Conservation (phyloP, 2,797 vertebrate genomes). For the Urocyon cinereoargenteus region DNA sequence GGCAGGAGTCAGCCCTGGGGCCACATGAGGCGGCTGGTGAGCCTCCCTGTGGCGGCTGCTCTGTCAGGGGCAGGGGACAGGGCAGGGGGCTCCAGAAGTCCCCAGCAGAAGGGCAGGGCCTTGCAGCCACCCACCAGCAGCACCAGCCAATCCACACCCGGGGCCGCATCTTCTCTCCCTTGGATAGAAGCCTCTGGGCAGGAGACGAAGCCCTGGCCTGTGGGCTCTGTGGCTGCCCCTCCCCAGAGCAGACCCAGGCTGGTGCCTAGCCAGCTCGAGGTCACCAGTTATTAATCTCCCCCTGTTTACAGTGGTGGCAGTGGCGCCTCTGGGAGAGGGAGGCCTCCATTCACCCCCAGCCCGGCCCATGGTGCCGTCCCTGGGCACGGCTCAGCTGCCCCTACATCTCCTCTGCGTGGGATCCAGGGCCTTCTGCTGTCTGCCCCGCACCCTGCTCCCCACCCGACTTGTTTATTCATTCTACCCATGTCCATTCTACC, state of each 20-base stretch:
- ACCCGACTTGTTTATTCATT: background rate
- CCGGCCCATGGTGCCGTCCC: accelerated
- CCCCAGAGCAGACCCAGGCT: background rate
- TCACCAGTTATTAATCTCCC: background rate
- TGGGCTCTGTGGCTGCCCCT: background rate
- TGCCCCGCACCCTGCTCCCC: background rate
- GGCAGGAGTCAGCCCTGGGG: background rate
- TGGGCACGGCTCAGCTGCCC: background rate
- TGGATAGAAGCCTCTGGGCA: background rate
- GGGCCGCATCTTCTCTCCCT: no score
- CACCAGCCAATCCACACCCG: no score
- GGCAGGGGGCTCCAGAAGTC: background rate
- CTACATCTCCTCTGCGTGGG: background rate
- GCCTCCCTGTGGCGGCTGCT: background rate
- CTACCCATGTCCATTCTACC: accelerated
- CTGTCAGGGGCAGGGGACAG: background rate
- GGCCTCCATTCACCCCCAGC: background rate
- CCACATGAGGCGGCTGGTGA: background rate
- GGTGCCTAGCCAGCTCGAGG: background rate
- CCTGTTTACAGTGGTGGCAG: background rate
- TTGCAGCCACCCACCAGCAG: no score
- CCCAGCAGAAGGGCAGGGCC: background rate
- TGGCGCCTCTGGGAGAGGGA: background rate
- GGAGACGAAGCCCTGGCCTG: background rate
- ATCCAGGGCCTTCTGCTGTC: no score